Conservation (phyloP, 2,888 invertebrate genomes). For the Dysmachus trigonus region DNA sequence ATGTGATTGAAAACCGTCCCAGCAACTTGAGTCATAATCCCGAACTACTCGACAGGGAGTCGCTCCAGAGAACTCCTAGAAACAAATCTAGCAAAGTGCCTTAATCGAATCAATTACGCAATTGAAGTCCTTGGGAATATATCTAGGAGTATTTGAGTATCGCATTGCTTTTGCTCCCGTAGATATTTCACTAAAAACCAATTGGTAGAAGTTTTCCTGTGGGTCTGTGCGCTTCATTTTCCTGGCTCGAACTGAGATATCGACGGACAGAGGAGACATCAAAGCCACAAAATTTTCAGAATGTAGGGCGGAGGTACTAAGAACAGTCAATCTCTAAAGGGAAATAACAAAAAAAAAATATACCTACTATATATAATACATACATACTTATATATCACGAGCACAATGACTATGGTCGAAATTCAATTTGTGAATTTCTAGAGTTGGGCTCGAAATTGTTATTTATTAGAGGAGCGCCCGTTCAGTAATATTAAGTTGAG, state of each 20-base stretch:
- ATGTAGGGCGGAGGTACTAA: neutral
- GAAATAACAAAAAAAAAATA: conserved; percentile 8
- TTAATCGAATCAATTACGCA: neutral
- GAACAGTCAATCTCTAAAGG: neutral
- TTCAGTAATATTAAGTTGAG: neutral
- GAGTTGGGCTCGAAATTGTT: conserved; percentile 1
- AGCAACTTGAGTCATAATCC: neutral
- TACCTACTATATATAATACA: too few species aligned
- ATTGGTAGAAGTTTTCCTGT: neutral
- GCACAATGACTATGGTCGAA: neutral
- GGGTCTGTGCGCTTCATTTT: neutral
- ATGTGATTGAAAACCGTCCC: neutral
- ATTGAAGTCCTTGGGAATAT: neutral
- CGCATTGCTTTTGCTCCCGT: neutral
- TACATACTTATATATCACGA: too few species aligned
- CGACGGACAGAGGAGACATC: neutral
- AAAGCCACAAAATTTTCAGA: neutral
- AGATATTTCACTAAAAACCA: neutral
- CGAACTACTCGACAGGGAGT: neutral
- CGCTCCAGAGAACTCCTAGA: neutral
- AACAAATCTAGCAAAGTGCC: neutral
- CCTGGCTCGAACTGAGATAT: neutral
- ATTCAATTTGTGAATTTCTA: conserved; percentile 16
- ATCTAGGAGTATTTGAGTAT: neutral
- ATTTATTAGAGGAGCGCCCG: conserved; percentile 11